A percentile compares a stretch with the other conserved stretches of the same genome.
Conservation (phyloP, 2,113 vertebrate species). For the Marcusenius ussheri region DNA sequence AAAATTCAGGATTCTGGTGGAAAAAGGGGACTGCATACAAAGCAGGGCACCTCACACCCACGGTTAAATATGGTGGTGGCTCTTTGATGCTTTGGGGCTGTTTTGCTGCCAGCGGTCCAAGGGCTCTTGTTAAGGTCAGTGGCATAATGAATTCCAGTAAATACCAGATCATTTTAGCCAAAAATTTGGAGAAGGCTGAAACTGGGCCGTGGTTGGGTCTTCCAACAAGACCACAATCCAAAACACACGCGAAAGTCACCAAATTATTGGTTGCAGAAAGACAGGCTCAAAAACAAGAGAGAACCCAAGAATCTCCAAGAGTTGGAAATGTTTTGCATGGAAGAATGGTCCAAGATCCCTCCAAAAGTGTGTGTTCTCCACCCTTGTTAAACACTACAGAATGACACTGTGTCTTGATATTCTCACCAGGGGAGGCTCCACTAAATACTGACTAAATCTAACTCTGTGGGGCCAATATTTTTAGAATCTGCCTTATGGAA, state of each 20-base stretch:
- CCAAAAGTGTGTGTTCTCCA: no score
- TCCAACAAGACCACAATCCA: neutral
- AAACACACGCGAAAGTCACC: neutral
- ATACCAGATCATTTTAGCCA: neutral
- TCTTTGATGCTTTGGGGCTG: neutral
- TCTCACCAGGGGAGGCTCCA: no score
- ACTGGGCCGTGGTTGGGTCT: neutral
- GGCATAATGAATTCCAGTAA: neutral
- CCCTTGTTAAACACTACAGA: no score
- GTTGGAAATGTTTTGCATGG: neutral
- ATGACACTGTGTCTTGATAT: no score
- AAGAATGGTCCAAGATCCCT: no score
- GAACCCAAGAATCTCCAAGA: neutral
- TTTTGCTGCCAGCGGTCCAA: neutral
- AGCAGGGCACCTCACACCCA: neutral
- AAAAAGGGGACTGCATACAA: neutral
- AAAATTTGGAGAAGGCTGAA: neutral
- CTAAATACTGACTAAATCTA: no score
- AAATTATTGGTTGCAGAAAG: neutral
- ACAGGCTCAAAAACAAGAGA: neutral
- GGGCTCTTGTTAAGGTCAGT: neutral
- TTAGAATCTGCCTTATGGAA: neutral
- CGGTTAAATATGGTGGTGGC: neutral
- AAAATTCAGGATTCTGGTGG: neutral
- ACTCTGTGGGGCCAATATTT: no score